Conservation (phyloP, 2,888 invertebrate genomes). For the Noctua comes region DNA sequence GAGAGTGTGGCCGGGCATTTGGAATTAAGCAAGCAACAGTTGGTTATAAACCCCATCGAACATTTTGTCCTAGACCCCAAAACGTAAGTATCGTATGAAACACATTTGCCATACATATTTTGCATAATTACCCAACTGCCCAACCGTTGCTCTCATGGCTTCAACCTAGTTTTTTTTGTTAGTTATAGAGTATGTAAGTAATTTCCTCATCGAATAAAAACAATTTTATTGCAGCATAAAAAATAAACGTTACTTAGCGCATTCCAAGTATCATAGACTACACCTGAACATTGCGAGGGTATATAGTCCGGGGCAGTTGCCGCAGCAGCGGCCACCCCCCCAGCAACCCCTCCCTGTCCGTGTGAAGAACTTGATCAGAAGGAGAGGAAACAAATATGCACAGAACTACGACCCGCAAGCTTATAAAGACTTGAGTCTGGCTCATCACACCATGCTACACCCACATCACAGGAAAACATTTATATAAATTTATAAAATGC, state of each 20-base stretch:
- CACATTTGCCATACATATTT: neutral
- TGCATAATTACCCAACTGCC: neutral
- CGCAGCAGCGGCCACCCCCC: constrained; percentile 13
- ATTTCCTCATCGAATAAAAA: neutral
- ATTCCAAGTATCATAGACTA: constrained; percentile 52
- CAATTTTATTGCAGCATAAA: constrained; percentile 45
- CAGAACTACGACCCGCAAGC: neutral
- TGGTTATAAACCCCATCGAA: constrained; percentile 4
- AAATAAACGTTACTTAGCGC: constrained; percentile 46
- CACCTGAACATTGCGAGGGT: constrained; percentile 65
- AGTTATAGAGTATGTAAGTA: neutral
- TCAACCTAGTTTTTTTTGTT: neutral
- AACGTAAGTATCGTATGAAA: constrained; percentile 38
- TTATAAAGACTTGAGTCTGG: neutral
- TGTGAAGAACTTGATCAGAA: neutral
- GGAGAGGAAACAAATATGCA: neutral
- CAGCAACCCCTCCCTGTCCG: neutral
- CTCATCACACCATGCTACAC: constrained; percentile 29
- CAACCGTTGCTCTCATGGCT: neutral
- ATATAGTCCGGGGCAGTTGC: constrained; percentile 48
- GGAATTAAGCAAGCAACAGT: constrained; percentile 6
- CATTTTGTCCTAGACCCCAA: constrained; percentile 20
- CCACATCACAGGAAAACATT: neutral
- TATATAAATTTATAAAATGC: neutral
- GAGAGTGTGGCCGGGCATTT: neutral